These are phyloP conservation scores for Pollenia amentaria DNA, from an alignment of 2,888 invertebrate genomes.

Conservation along the genomic window DNA sequence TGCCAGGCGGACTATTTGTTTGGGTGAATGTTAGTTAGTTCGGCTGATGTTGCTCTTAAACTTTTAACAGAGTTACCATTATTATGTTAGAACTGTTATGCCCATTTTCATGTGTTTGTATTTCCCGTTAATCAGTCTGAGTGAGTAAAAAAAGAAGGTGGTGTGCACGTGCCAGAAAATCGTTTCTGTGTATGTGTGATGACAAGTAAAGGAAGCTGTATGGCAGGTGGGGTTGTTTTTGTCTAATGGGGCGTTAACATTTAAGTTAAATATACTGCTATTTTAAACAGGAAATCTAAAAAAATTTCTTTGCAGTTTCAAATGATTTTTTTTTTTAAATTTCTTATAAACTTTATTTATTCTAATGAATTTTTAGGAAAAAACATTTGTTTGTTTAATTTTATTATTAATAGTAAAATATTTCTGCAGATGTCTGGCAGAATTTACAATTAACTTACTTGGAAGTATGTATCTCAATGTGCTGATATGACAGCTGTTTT, in stretches of 20 bases:
- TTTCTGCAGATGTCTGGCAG: too few relatives aligned
- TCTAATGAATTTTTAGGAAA: too few relatives aligned
- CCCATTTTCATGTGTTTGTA: constrained; percentile 23
- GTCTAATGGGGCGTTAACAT: constrained; percentile 67
- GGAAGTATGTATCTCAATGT: too few relatives aligned
- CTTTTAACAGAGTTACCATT: constrained; percentile 65
- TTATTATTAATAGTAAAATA: too few relatives aligned
- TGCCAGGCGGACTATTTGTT: constrained; percentile 16
- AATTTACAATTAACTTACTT: too few relatives aligned
- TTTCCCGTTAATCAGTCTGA: constrained; percentile 5
- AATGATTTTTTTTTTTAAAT: not conserved
- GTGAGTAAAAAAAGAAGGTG: not conserved
- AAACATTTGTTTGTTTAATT: too few relatives aligned
- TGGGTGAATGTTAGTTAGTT: constrained; percentile 30
- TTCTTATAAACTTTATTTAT: not conserved
- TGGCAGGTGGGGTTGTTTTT: constrained; percentile 40
- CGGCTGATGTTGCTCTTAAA: constrained; percentile 56
- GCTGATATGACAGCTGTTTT: too few relatives aligned
- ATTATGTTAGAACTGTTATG: constrained; percentile 40
- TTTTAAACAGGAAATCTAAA: constrained; percentile 16
- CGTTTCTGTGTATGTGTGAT: not conserved
- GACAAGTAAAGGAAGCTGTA: not conserved
- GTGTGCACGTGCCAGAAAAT: constrained; percentile 58
- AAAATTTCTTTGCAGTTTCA: not conserved
- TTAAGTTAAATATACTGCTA: constrained; percentile 26